Evolutionary conservation across 2,797 vertebrate species (phyloP).

Genomic region (Apogon talboti): DNA sequence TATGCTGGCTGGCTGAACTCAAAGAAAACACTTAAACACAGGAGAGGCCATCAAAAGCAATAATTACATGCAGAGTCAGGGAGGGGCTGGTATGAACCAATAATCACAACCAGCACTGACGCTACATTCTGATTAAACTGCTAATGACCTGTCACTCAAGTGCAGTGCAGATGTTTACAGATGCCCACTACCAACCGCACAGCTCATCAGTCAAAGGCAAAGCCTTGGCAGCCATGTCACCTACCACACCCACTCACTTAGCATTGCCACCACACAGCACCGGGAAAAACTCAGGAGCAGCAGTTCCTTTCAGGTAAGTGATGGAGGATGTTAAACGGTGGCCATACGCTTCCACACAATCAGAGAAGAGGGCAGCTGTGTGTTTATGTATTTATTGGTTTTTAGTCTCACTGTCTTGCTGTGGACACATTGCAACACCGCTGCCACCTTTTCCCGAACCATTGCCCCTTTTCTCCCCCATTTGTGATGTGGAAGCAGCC

Average conservation of each 20-base stretch:
- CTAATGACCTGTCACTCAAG: constrained; percentile 82
- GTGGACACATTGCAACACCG: constrained; percentile 28
- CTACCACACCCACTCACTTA: constrained; percentile 81
- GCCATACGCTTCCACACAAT: constrained; percentile 51
- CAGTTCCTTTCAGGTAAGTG: constrained; percentile 50
- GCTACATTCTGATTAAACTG: constrained; percentile 81
- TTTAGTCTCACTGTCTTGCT: constrained; percentile 72
- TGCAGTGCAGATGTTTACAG: constrained; percentile 76
- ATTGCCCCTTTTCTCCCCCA: constrained; percentile 57
- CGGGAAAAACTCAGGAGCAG: constrained; percentile 33
- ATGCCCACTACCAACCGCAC: constrained; percentile 77
- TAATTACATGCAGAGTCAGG: constrained; percentile 68
- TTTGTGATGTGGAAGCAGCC: constrained; percentile 88
- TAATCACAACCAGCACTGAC: constrained; percentile 76
- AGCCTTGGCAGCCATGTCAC: constrained; percentile 76
- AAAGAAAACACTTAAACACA: constrained; percentile 54
- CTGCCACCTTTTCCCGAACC: constrained; percentile 51
- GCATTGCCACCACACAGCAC: constrained; percentile 60
- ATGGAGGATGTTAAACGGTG: constrained; percentile 49
- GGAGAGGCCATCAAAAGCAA: constrained; percentile 61
- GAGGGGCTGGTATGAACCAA: constrained; percentile 70
- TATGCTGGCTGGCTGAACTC: constrained; percentile 26
- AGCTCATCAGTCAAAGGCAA: constrained; percentile 83
- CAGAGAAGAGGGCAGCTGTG: constrained; percentile 44
- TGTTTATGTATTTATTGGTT: constrained; percentile 58